These are phyloP conservation scores for Euspilapteryx auroguttella DNA, from an alignment of 2,888 invertebrate species.

Conservation along the genomic window DNA sequence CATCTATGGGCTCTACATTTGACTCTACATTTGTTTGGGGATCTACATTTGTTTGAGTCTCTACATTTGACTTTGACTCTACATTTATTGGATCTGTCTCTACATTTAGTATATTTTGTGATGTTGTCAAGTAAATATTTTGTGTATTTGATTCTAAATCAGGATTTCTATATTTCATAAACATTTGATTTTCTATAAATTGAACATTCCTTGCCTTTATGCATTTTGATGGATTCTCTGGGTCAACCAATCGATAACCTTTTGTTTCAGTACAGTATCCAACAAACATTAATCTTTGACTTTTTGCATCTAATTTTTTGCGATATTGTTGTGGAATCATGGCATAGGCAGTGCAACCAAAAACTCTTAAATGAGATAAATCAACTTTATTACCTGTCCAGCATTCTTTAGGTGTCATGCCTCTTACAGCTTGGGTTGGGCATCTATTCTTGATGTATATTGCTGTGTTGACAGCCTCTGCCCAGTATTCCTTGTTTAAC, in stretches of 20 bases:
- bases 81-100: too few species aligned
- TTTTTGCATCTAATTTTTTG: slow-evolving; percentile 6
- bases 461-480: slow-evolving; percentile 5
- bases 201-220: slow-evolving; percentile 1
- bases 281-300: slow-evolving; percentile 5
- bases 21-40: too few species aligned
- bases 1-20: too few species aligned
- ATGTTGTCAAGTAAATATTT: neutral
- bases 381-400: slow-evolving; percentile 1
- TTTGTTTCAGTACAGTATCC: slow-evolving; percentile 6
- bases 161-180: neutral
- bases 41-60: too few species aligned
- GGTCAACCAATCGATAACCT: slow-evolving; percentile 7
- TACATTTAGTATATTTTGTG: too few species aligned
- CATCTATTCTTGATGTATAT: slow-evolving; percentile 1
- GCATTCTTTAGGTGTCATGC: neutral
- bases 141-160: neutral
- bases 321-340: slow-evolving; percentile 1
- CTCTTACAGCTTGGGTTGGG: neutral
- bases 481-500: slow-evolving; percentile 3
- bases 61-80: too few species aligned
- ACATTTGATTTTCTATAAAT: too few species aligned
- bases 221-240: slow-evolving; percentile 3
- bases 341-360: neutral
- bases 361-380: too few species aligned